phyloP scores from a whole-genome alignment of 2,888 invertebrate species.

The Megaustenia siamemsis region DNA sequence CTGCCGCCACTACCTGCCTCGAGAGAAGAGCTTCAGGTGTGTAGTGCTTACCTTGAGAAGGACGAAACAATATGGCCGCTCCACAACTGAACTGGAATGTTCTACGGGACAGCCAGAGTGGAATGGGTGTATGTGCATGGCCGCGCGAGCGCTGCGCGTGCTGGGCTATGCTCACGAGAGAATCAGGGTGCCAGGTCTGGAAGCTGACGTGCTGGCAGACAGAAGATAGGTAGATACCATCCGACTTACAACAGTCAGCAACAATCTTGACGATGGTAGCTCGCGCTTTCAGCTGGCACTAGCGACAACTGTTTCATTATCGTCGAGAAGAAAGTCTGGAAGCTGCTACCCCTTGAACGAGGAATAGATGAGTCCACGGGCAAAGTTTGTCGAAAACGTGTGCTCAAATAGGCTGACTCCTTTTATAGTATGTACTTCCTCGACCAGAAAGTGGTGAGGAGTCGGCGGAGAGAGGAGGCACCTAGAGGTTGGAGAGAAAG shows the following conservation, averaged over 20 bases:
- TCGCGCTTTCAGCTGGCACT: too few relatives aligned
- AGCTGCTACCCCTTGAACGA: conserved; percentile 11
- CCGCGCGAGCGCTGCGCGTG: conserved; percentile 16
- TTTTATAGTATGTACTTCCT: conserved; percentile 43
- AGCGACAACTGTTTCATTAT: too few relatives aligned
- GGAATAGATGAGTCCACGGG: neutral
- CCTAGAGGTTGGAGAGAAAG: neutral
- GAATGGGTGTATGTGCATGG: conserved; percentile 51
- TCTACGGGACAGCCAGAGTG: conserved; percentile 42
- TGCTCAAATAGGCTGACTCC: conserved; percentile 26
- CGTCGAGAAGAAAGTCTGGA: too few relatives aligned
- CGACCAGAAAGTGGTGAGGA: neutral
- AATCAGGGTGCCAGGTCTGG: conserved; percentile 7
- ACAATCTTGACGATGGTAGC: too few relatives aligned
- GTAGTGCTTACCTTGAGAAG: conserved; percentile 33
- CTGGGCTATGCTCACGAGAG: conserved; percentile 3
- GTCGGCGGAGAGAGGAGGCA: neutral
- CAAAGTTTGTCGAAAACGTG: neutral
- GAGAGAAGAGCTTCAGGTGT: conserved; percentile 11
- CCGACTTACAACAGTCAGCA: neutral
- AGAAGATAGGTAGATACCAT: too few relatives aligned
- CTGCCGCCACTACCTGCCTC: neutral
- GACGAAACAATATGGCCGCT: conserved; percentile 62
- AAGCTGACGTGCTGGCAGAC: too few relatives aligned
- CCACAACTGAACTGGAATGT: conserved; percentile 58